Base-by-base conservation (phyloP, 2,113 vertebrate genomes). In the Amazona vittata region DNA sequence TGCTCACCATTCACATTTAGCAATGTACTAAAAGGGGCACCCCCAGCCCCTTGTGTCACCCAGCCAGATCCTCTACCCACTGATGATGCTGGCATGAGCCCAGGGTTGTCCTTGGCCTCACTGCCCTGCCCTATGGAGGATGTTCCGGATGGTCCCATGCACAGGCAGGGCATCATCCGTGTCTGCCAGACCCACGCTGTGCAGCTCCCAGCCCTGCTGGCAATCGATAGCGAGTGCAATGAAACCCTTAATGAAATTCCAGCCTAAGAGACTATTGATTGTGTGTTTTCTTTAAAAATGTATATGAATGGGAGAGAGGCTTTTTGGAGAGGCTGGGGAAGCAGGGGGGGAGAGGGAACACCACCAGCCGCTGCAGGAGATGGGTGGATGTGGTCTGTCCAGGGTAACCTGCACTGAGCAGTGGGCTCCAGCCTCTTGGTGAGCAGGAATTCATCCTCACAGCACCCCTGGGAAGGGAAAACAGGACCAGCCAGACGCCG, bases 181-280 rank as follows among this genome's bases (percentile, higher is more conserved):
- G 43, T 7, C 41, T 49, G 53, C 49, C 1, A 0, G 52, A 17
- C 20, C 50, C 37, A 5, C 6, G 3, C 22, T 1, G 1, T 1
- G 28, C 19, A 1, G 87, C 92, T 91, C 44, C 78, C 75, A 2
- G 83, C 83, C 43, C 83, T 55, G 88, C 80, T 50, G 80, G 76
- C 88, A 21, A 96, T 97, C 93, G 9, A 97, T 96, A 59, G 85
- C 2, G 4, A 96, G 90, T 13, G 85, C 90, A 74, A 35, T 55
- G 94, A 96, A 96, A 96, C 89, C 92, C 71, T 91, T 97, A 97
- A 97, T 97, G 92, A 96, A 96, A 96, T 94, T 84, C 86, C 93
- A 95, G 90, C 82, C 95, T 43, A 21, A 93, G 93, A 97, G 91
- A 83, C 82, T 96, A 97, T 94, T 74, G 95, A 96, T 96, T 91